Percentiles rank a stretch among this genome's conserved stretches.
These are phyloP conservation scores for Aphaenogaster ashmeadi DNA, from an alignment of 1,140 invertebrate species.

Conservation along the genomic window DNA sequence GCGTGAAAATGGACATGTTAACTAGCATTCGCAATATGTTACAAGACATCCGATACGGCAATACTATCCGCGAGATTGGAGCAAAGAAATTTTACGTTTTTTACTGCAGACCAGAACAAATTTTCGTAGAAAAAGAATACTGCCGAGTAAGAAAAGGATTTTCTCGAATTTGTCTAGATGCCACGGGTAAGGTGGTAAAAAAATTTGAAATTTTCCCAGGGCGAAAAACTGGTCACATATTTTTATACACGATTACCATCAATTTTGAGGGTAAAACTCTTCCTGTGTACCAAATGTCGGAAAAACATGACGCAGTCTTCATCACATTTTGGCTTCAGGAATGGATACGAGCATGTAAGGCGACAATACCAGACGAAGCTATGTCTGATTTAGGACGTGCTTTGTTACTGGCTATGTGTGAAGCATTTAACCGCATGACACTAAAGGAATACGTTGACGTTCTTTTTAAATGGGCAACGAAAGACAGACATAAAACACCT, in stretches of 20 bases:
- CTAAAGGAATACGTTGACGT: constrained; percentile 14
- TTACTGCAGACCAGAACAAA: background rate
- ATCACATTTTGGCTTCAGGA: constrained; percentile 25
- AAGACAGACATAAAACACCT: constrained; percentile 11
- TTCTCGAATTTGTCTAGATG: constrained; percentile 6
- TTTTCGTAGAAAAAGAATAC: background rate
- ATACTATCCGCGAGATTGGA: background rate
- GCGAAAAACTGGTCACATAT: constrained; percentile 9
- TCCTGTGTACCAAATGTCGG: constrained; percentile 12
- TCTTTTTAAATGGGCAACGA: constrained; percentile 24
- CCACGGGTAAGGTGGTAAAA: background rate
- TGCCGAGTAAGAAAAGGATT: background rate
- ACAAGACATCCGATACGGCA: background rate
- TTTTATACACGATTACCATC: constrained; percentile 1
- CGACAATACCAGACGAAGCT: constrained; percentile 19
- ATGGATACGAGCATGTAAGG: constrained; percentile 12
- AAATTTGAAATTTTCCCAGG: constrained; percentile 2
- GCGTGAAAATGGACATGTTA: background rate
- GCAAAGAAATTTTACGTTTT: background rate
- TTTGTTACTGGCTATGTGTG: constrained; percentile 6
- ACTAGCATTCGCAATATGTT: background rate
- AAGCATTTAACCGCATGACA: constrained; percentile 25
- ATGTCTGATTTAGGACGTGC: constrained; percentile 11
- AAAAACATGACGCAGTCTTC: constrained; percentile 25
- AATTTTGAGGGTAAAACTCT: constrained; percentile 7